These are phyloP conservation scores for Patiria pectinifera DNA, from an alignment of 53 echinoderm and acorn worm species.

Conservation along the genomic window DNA sequence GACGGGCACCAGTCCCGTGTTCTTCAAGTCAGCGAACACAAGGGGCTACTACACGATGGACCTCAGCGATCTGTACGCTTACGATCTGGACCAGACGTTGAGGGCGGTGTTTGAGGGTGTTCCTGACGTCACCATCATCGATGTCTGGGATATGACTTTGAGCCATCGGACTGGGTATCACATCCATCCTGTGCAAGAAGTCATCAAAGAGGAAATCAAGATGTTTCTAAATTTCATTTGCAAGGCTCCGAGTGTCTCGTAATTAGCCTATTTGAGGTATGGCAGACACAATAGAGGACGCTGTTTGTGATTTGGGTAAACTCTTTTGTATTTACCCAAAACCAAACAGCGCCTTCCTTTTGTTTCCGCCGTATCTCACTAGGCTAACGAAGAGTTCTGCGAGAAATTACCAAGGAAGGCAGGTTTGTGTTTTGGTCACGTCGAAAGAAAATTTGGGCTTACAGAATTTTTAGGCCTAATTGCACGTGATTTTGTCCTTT, in stretches of 20 bases:
- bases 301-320: too few species aligned
- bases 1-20: not conserved
- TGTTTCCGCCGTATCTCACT: too few species aligned
- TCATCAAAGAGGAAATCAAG: constrained; percentile 62
- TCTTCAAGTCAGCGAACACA: constrained; percentile 20
- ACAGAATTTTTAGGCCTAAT: too few species aligned
- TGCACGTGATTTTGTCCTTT: too few species aligned
- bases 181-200: constrained; percentile 62
- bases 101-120: constrained; percentile 62
- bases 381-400: too few species aligned
- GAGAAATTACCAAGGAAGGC: too few species aligned
- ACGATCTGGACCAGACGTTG: constrained; percentile 72
- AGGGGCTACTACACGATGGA: not conserved
- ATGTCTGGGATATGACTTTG: constrained; percentile 81
- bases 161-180: constrained; percentile 48
- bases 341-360: too few species aligned
- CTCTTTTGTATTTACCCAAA: too few species aligned
- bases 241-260: not conserved
- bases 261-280: too few species aligned
- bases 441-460: too few species aligned
- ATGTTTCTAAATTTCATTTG: constrained; percentile 55
- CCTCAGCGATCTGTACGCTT: constrained; percentile 47
- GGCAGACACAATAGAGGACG: too few species aligned
- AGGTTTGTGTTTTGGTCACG: too few species aligned
- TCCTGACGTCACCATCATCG: constrained; percentile 67